Base-by-base conservation (phyloP, 53 echinoderm and acorn worm genomes). In the Holothuria leucospilota region DNA sequence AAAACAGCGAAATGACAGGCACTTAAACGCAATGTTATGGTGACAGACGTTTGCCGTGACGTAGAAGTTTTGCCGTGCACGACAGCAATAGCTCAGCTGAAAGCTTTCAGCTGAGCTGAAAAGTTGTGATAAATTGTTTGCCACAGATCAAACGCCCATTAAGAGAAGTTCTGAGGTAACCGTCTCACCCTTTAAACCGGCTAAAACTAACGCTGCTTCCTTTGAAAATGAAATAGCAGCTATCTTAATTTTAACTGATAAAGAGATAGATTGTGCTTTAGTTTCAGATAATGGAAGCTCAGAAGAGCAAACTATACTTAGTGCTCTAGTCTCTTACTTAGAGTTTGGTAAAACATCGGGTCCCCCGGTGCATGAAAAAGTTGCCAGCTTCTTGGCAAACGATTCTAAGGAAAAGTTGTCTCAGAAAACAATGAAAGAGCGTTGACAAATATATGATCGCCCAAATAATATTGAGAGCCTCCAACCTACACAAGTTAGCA, bases 111-210 rank as follows among this genome's bases (percentile, higher is more conserved):
- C n/a, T n/a, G n/a, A n/a, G n/a, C n/a, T n/a, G n/a, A n/a, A 38
- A 64, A 63, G 63, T 39, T 62, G 64, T 64, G 9, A 82, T 20
- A 82, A 63, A 62, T 20, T 82, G 39, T 20, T 27, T 62, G 63
- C 29, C 56, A 23, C 78, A 78, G 59, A 78, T 40, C 29, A 82
- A 82, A 82, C 64, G 21, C 63, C 39, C 29, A 62, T 46, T 39
- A 64, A 30, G 27, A 34, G 78, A 14, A 58, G 14, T 52, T 78
- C 51, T 78, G 58, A 78, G 53, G 27, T 20, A 39, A 40, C 39
- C 42, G 73, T 46, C 39, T 6, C 13, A 56, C 25, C 53, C 16
- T 5, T 51, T 26, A 78, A 78, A 78, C 25, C 27, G 51, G 26
- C 78, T 13, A 56, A 78, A 78, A 78, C 28, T 67, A 15, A 30